A percentile compares a stretch with the other conserved stretches of the same genome.
Conservation (phyloP, 1,140 invertebrate species). For the Procambarus virginalis region DNA sequence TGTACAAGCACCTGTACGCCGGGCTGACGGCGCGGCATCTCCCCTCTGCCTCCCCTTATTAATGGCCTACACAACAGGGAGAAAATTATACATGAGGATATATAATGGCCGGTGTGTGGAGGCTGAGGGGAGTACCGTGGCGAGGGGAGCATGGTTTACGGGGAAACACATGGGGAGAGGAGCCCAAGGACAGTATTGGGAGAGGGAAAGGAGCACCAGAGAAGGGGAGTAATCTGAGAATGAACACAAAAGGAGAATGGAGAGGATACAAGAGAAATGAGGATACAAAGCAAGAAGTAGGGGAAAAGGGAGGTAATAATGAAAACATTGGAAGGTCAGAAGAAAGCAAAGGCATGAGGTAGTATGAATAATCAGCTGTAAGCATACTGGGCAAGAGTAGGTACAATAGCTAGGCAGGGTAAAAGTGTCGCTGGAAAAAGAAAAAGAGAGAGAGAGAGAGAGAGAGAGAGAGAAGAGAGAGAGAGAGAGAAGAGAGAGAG, state of each 20-base stretch:
- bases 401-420: too few species aligned
- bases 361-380: background rate
- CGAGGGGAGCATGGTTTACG: too few species aligned
- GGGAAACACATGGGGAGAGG: background rate
- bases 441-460: background rate
- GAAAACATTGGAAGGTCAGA: background rate
- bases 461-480: background rate
- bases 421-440: too few species aligned
- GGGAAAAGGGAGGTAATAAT: background rate
- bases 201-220: background rate
- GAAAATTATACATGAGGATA: background rate
- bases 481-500: too few species aligned
- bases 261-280: too few species aligned
- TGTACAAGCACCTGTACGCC: background rate
- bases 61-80: constrained; percentile 14
- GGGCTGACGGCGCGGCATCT: background rate
- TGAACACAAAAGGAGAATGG: too few species aligned
- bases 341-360: background rate
- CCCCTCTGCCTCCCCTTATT: constrained; percentile 3
- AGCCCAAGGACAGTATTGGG: background rate
- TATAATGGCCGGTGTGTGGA: background rate
- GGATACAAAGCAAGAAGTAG: background rate
- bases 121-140: background rate
- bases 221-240: background rate
- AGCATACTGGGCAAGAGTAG: background rate